Percentiles rank a stretch among this genome's conserved stretches.
phyloP scores from a whole-genome alignment of 2,797 vertebrate genomes.

The Enteromius anoplus region DNA sequence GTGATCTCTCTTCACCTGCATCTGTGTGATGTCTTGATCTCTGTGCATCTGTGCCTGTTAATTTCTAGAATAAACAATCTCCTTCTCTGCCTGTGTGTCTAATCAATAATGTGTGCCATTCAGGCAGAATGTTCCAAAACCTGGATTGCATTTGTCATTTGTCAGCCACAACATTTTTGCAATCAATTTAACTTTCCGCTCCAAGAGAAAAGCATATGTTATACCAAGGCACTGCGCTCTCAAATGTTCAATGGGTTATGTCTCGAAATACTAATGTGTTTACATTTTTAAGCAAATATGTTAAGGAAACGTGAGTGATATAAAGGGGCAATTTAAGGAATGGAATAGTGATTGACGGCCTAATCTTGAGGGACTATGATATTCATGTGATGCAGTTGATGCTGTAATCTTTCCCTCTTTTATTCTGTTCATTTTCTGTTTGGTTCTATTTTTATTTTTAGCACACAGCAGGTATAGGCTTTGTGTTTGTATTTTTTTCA shows the following conservation, averaged over 20 bases:
- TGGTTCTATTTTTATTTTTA: neutral
- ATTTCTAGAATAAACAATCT: constrained; percentile 36
- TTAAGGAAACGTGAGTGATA: neutral
- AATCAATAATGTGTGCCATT: constrained; percentile 37
- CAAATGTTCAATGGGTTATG: constrained; percentile 7
- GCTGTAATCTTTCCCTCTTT: neutral
- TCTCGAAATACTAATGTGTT: constrained; percentile 7
- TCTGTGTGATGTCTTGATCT: constrained; percentile 25
- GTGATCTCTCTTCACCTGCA: constrained; percentile 29
- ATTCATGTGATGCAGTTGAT: constrained; percentile 3
- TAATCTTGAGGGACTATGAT: neutral
- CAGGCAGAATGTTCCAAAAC: constrained; percentile 30
- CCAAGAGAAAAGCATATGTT: constrained; percentile 37
- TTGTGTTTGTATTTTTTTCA: constrained; percentile 3
- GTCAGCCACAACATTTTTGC: constrained; percentile 37
- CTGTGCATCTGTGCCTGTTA: constrained; percentile 22
- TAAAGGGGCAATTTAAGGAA: neutral
- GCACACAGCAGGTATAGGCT: constrained; percentile 5
- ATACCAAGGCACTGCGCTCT: neutral
- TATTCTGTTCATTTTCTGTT: neutral
- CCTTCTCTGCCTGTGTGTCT: constrained; percentile 2
- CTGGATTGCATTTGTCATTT: constrained; percentile 48
- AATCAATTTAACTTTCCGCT: constrained; percentile 32
- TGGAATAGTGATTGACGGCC: neutral
- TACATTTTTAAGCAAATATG: constrained; percentile 5